Evolutionary conservation across 2,888 invertebrate species (phyloP), one percentile per base, ranked within the genome.

Genomic region (Aphrophora alni): DNA sequence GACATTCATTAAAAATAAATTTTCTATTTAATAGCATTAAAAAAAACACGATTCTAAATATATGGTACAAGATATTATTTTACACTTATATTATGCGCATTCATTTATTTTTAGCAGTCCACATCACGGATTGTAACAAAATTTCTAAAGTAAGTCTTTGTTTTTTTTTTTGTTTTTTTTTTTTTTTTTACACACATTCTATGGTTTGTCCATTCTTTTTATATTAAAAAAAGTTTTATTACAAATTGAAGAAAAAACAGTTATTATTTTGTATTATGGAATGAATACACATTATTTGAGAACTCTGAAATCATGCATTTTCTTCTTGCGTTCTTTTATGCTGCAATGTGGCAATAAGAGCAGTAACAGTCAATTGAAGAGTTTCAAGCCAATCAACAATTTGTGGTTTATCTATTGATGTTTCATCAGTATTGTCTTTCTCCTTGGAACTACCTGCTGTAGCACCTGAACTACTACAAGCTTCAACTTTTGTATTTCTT

Each of bases 271-370:
- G 8, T 44, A 21, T 21, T 21, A 59, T 59, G 77, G 77, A 78
- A 78, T 78, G 78, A 51, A 72, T 51, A 25, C 14, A 21, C 44
- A 78, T 38, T 72, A 51, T n/a, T 51, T 51, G 17, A 73, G 44
- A 14, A 59, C 59, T 59, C 10, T 1, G 59, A n/a, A 59, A 59
- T 59, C 59, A 59, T 21, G 68, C 76, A 28, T 77, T 70, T 69
- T 81, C 81, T 38, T 81, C 78, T 24, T 75, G 77, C 17, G 71
- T 78, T 17, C 33, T 81, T 33, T 81, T 81, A 24, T 81, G 81
- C 24, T 75, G 71, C 26, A 81, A 44, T 5, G 81, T 75, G n/a
- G 81, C 77, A 12, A 81, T 74, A 5, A 81, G 78, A 1, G 81
- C 28, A 17, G 75, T 71, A n/a, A 77, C 77, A 10, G 81, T 81